Percentiles rank a stretch among this genome's conserved stretches.
phyloP scores from a whole-genome alignment of 2,888 invertebrate species.

The Nipponacmea schrenckii region DNA sequence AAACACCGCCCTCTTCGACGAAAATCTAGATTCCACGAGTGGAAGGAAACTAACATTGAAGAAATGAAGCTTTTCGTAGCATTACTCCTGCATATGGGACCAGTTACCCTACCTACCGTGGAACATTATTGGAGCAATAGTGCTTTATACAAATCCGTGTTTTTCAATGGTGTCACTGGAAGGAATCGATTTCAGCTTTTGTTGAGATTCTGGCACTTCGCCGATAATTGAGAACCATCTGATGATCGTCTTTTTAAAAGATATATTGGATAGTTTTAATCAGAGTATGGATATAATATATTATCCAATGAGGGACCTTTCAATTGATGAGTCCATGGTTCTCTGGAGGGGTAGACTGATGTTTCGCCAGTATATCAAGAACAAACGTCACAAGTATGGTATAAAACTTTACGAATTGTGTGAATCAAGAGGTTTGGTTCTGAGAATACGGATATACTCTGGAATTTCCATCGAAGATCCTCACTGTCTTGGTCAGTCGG shows the following conservation, averaged over 20 bases:
- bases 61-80: constrained; percentile 19
- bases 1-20: constrained; percentile 1
- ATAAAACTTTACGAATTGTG: no score
- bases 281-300: constrained; percentile 12
- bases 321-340: no score
- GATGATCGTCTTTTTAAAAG: constrained; percentile 13
- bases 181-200: no score
- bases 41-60: background rate
- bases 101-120: constrained; percentile 10
- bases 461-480: no score
- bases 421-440: no score
- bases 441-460: no score
- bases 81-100: constrained; percentile 13
- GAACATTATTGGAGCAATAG: constrained; percentile 17
- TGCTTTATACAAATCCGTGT: no score
- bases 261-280: constrained; percentile 20
- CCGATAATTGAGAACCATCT: constrained; percentile 15
- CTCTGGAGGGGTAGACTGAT: no score
- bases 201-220: constrained; percentile 6
- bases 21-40: constrained; percentile 8
- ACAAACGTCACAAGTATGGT: no score
- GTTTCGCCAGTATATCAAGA: no score
- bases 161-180: no score
- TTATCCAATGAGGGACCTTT: constrained; percentile 17
- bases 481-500: no score